Evolutionary conservation across 2,888 invertebrate species (phyloP), one percentile per base, ranked within the genome.

Genomic region (Augiades crinisus): DNA sequence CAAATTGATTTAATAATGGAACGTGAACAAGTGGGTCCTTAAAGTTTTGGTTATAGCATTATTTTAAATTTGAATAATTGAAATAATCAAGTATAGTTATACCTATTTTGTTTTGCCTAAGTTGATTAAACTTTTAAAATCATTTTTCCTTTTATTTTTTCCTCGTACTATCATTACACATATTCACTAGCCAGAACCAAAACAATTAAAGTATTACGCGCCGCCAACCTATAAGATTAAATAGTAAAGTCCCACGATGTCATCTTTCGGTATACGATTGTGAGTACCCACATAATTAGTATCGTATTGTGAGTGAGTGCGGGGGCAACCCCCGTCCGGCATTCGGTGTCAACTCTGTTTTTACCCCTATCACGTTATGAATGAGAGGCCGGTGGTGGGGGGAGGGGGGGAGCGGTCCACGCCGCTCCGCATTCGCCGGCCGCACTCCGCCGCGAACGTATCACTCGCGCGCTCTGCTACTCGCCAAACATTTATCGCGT

Each of bases 361-460:
- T 76, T 74, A 78, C 79, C 82, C 81, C 78, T 77, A 74, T 76
- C 72, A 64, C 64, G 69, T 78, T 81, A 84, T 86, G 87, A 87
- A 86, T 86, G 87, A 75, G 75, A 73, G 69, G 68, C 66, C 64
- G 60, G 60, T 52, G 67, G 66, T 52, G 67, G 66, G 47, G 68
- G 58, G 64, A 65, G 61, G 68, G 62, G 61, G 62, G 55, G 51
- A 52, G 49, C 61, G 62, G 53, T 60, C 44, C 58, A 43, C 63
- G 62, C 61, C 67, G 62, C 68, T 61, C 70, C 71, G 60, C 83
- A 86, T 78, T 88, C 83, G 85, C 76, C 84, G 84, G 84, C 72
- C 64, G 71, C 57, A 65, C 67, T 67, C 68, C 68, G 78, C 68
- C 70, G 79, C 67, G 83, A 67, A 54, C 58, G 70, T 60, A 61